Conservation (phyloP, 2,888 invertebrate genomes). For the Rhabditophanes sp. region DNA sequence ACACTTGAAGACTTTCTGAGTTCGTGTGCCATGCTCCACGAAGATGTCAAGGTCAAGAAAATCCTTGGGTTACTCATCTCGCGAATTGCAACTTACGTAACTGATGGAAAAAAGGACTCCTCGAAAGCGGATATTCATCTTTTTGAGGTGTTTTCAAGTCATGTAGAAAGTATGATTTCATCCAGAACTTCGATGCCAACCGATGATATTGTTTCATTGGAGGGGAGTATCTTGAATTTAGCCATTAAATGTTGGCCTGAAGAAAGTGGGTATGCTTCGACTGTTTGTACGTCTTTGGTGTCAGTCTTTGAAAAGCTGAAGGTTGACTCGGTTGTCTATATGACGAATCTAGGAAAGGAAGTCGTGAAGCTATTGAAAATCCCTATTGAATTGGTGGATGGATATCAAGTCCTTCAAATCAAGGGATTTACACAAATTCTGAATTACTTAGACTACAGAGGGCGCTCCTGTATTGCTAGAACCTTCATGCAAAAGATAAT, state of each 20-base stretch:
- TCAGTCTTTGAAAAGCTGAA: slow-evolving; percentile 75
- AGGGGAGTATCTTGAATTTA: slow-evolving; percentile 67
- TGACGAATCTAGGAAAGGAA: slow-evolving; percentile 73
- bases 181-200: slow-evolving; percentile 80
- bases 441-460: slow-evolving; percentile 67
- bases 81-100: slow-evolving; percentile 43
- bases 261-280: slow-evolving; percentile 79
- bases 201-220: slow-evolving; percentile 84
- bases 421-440: slow-evolving; percentile 72
- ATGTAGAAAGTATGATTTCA: slow-evolving; percentile 62
- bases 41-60: slow-evolving; percentile 84
- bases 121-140: slow-evolving; percentile 73
- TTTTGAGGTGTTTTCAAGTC: slow-evolving; percentile 93
- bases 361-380: slow-evolving; percentile 78
- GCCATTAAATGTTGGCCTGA: slow-evolving; percentile 92
- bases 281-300: slow-evolving; percentile 74
- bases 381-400: slow-evolving; percentile 80
- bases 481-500: slow-evolving; percentile 56
- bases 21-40: slow-evolving; percentile 90
- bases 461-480: slow-evolving; percentile 65
- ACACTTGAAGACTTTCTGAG: slow-evolving; percentile 79
- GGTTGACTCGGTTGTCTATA: slow-evolving; percentile 63
- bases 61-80: slow-evolving; percentile 92
- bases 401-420: slow-evolving; percentile 74
- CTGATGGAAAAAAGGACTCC: slow-evolving; percentile 50